These are phyloP conservation scores for Pseudochromis fuscus DNA, from an alignment of 2,797 vertebrate species.

Conservation along the genomic window DNA sequence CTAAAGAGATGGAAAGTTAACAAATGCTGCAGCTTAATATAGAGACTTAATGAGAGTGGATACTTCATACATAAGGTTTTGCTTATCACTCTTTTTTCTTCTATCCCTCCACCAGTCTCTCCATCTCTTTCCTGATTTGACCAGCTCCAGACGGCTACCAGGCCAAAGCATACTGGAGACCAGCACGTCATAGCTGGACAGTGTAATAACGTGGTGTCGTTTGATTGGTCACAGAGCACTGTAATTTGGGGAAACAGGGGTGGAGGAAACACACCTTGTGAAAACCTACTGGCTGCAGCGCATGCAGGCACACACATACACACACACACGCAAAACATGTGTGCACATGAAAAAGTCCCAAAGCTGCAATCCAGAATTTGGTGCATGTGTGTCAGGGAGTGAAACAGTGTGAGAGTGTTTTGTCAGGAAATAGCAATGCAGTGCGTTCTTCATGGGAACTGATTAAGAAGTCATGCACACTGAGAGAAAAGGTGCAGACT, in stretches of 20 bases:
- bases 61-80: conserved; percentile 53
- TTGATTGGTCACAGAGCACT: conserved; percentile 58
- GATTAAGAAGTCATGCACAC: neutral
- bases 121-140: conserved; percentile 40
- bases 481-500: conserved; percentile 11
- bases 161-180: conserved; percentile 59
- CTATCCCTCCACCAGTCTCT: conserved; percentile 21
- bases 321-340: conserved; percentile 25
- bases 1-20: neutral
- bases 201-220: conserved; percentile 38
- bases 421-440: conserved; percentile 3
- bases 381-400: neutral
- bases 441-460: conserved; percentile 14
- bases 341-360: conserved; percentile 29
- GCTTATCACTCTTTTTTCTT: conserved; percentile 40
- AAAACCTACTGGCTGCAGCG: conserved; percentile 30
- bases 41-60: conserved; percentile 12
- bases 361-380: neutral
- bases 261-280: conserved; percentile 61
- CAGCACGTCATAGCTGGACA: conserved; percentile 57
- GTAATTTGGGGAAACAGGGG: conserved; percentile 36
- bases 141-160: conserved; percentile 52
- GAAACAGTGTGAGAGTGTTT: conserved; percentile 1
- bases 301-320: conserved; percentile 17
- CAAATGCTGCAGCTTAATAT: neutral